Conservation (phyloP, 2,797 vertebrate species). For the Scolopax rusticola region DNA sequence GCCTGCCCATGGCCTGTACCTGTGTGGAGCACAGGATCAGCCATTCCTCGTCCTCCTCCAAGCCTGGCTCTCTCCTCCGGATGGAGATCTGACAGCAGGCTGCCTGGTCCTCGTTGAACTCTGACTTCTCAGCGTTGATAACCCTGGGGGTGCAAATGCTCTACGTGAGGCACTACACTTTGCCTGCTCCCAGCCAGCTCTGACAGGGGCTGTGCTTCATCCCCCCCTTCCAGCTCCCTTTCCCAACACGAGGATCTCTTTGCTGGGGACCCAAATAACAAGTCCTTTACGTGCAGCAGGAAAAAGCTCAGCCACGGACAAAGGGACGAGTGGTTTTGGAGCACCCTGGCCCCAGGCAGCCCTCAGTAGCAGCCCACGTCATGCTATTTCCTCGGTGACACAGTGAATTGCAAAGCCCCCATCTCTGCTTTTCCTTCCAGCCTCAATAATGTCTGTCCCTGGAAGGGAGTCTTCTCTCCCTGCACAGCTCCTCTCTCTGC, state of each 20-base stretch:
- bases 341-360: background rate
- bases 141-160: constrained; percentile 53
- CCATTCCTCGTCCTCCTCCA: constrained; percentile 78
- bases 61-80: constrained; percentile 56
- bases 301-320: background rate
- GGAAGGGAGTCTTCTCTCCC: background rate
- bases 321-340: background rate
- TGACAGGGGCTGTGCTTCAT: background rate
- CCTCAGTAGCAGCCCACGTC: background rate
- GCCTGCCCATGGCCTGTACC: constrained; percentile 38
- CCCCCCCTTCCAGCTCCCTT: background rate
- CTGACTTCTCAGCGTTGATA: constrained; percentile 81
- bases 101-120: constrained; percentile 83
- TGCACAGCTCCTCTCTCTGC: background rate
- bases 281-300: background rate
- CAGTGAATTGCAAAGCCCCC: background rate
- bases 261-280: background rate
- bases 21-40: constrained; percentile 74
- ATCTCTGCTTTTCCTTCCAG: background rate
- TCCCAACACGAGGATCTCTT: background rate
- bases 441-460: background rate
- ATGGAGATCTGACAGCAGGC: constrained; percentile 78
- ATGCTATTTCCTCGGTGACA: background rate
- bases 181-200: background rate
- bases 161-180: background rate